phyloP scores from a whole-genome alignment of 2,797 vertebrate species.

The Myotis myotis region DNA sequence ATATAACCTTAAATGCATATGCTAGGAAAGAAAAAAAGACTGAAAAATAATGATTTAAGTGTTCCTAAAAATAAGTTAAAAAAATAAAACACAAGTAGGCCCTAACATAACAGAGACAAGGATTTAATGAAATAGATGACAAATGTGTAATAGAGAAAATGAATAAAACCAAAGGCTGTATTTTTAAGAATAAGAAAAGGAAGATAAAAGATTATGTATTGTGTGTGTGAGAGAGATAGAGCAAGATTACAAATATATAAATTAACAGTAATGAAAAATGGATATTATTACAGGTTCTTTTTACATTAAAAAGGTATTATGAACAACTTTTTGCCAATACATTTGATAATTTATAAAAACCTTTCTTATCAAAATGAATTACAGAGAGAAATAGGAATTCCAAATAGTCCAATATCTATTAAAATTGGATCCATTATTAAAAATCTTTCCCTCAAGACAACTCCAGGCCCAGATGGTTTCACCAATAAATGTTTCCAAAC shows the following conservation, averaged over 20 bases:
- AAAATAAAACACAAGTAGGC: not conserved
- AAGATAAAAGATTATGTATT: not conserved
- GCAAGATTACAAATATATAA: too few species aligned
- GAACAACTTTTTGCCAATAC: not conserved
- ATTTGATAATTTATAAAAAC: conserved; percentile 48
- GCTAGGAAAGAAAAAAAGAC: not conserved
- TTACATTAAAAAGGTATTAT: conserved; percentile 11
- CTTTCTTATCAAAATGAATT: conserved; percentile 4
- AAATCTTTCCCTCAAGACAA: not conserved
- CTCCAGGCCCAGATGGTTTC: not conserved
- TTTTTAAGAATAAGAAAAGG: not conserved
- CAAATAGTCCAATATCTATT: not conserved
- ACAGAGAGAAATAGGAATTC: conserved; percentile 31
- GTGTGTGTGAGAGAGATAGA: not conserved
- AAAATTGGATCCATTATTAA: conserved; percentile 36
- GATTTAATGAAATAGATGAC: not conserved
- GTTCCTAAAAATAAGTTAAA: not conserved
- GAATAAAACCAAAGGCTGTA: not conserved
- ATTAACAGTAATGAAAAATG: not conserved
- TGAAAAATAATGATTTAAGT: not conserved
- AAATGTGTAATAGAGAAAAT: not conserved
- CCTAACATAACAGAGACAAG: not conserved
- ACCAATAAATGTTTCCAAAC: conserved; percentile 6
- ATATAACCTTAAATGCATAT: not conserved
- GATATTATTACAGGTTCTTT: not conserved